Evolutionary conservation across 2,797 vertebrate species (phyloP).

Genomic region (Phataginus tetradactyla): DNA sequence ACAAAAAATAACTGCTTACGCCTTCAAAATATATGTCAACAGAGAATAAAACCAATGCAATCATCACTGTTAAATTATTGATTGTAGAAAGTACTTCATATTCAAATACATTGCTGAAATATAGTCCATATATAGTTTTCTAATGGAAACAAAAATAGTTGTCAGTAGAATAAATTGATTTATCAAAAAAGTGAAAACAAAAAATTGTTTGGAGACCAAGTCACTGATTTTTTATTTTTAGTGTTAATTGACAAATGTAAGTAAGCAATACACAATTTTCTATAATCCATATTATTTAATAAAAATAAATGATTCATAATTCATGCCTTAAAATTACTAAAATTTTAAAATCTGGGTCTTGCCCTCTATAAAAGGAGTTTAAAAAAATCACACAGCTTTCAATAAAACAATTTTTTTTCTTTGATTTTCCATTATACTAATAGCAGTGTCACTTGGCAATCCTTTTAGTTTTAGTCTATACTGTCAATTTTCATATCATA

Average conservation of each 20-base stretch:
- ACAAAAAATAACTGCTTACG: neutral
- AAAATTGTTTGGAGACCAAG: neutral
- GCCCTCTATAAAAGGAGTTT: neutral
- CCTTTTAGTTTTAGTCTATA: neutral
- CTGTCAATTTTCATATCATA: neutral
- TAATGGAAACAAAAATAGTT: neutral
- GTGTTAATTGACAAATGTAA: neutral
- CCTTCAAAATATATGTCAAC: constrained; percentile 16
- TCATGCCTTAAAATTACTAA: neutral
- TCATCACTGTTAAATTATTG: neutral
- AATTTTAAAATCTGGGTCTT: neutral
- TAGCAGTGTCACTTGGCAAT: neutral
- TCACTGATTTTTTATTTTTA: neutral
- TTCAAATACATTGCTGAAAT: neutral
- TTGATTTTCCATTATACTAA: neutral
- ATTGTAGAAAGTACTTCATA: neutral
- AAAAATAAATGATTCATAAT: neutral
- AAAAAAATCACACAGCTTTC: neutral
- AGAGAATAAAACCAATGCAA: neutral
- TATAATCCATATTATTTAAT: neutral
- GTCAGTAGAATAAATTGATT: neutral
- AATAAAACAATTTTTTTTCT: neutral
- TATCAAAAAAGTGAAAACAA: neutral
- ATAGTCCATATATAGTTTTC: neutral
- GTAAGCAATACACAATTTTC: neutral